Evolutionary conservation across 2,797 vertebrate species (phyloP).

Genomic region (Adrianichthys oophorus): DNA sequence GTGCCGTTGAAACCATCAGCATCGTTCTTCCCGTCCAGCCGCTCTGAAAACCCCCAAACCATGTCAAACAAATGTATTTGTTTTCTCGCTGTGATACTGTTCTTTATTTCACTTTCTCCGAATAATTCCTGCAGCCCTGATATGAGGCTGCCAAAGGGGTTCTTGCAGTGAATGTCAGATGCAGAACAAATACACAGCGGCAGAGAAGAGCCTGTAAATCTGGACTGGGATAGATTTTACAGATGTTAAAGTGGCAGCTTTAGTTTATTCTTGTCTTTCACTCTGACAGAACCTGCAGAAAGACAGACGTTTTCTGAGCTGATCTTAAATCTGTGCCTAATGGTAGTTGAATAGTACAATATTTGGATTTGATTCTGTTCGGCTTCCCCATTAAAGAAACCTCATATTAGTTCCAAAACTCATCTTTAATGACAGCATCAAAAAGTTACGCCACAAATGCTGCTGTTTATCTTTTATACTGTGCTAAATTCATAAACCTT

Average conservation of each 20-base stretch:
- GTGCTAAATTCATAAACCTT: no score
- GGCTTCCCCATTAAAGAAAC: not conserved
- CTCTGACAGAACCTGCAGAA: slow-evolving; percentile 46
- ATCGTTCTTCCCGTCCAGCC: slow-evolving; percentile 44
- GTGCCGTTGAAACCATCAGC: slow-evolving; percentile 36
- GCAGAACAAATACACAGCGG: slow-evolving; percentile 66
- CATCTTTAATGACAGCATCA: no score
- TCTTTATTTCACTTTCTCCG: slow-evolving; percentile 59
- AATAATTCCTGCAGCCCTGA: slow-evolving; percentile 61
- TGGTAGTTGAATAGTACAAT: not conserved
- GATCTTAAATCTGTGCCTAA: not conserved
- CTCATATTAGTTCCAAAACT: no score
- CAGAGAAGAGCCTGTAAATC: slow-evolving; percentile 27
- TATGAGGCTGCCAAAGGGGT: slow-evolving; percentile 22
- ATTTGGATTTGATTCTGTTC: not conserved
- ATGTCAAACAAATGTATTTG: slow-evolving; percentile 43
- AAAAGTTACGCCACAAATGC: no score
- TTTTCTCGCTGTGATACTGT: slow-evolving; percentile 69
- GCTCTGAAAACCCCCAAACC: slow-evolving; percentile 44
- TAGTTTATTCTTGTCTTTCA: slow-evolving; percentile 44
- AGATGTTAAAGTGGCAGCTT: slow-evolving; percentile 54
- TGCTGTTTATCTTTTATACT: no score
- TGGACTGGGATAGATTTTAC: slow-evolving; percentile 59
- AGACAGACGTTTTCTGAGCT: slow-evolving; percentile 1
- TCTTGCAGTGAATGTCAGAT: slow-evolving; percentile 68